phyloP scores from a whole-genome alignment of 2,888 invertebrate genomes.

The Lamellibrachia columna region DNA sequence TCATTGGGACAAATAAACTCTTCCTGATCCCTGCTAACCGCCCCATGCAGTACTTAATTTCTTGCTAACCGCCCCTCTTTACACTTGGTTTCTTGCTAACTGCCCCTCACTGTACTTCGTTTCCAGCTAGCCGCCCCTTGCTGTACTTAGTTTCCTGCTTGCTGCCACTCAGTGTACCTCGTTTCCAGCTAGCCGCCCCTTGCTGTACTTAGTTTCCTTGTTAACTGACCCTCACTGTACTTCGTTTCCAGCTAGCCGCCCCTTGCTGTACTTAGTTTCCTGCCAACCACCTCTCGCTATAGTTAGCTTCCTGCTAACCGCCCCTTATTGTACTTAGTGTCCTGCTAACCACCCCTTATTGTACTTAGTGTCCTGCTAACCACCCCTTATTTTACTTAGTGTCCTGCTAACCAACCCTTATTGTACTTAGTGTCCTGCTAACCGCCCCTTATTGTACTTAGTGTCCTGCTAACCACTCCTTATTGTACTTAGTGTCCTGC shows the following conservation, averaged over 20 bases:
- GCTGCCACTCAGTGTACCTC: not conserved
- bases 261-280: not conserved
- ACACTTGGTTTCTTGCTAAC: too few relatives aligned
- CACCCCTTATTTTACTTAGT: too few relatives aligned
- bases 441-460: too few relatives aligned
- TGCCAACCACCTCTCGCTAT: not conserved
- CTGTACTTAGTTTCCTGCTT: not conserved
- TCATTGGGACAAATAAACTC: too few relatives aligned
- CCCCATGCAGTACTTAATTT: too few relatives aligned
- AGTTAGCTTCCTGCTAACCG: not conserved
- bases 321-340: not conserved
- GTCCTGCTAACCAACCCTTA: too few relatives aligned
- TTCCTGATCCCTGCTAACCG: not conserved
- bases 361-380: too few relatives aligned
- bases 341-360: not conserved
- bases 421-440: too few relatives aligned
- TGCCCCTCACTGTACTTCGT: too few relatives aligned
- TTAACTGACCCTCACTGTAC: not conserved
- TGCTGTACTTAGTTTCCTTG: not conserved
- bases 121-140: too few relatives aligned
- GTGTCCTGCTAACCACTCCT: too few relatives aligned
- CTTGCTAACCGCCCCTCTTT: too few relatives aligned
- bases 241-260: not conserved
- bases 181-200: not conserved
- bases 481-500: not conserved